Evolutionary conservation across 2,888 invertebrate genomes (phyloP).

Genomic region (Leptinotarsa juncta): DNA sequence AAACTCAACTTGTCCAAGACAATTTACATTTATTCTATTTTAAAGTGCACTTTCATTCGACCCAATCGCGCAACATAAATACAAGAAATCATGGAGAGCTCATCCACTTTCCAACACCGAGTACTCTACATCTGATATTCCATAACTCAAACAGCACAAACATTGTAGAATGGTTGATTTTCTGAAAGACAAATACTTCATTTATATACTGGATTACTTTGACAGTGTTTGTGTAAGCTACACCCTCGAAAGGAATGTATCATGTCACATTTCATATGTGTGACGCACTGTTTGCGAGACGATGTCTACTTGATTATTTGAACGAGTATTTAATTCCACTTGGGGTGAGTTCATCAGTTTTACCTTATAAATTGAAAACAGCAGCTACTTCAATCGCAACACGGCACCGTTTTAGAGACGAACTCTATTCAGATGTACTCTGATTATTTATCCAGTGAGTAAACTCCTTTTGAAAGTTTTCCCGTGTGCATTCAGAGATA

Average conservation of each 20-base stretch:
- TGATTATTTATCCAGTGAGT: too few species aligned
- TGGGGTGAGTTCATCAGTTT: too few species aligned
- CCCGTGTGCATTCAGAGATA: too few species aligned
- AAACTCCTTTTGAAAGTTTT: too few species aligned
- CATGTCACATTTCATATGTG: not conserved
- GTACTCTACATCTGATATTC: not conserved
- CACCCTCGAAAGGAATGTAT: not conserved
- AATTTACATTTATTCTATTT: not conserved
- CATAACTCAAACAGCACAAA: slow-evolving; percentile 9
- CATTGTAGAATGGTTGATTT: not conserved
- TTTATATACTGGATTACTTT: not conserved
- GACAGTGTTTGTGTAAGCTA: not conserved
- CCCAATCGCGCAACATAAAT: not conserved
- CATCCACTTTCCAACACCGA: not conserved
- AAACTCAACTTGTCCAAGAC: not conserved
- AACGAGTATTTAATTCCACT: too few species aligned
- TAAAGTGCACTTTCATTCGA: not conserved
- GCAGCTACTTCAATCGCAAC: too few species aligned
- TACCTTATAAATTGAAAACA: too few species aligned
- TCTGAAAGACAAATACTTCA: not conserved
- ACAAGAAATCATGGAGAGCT: not conserved
- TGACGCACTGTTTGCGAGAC: not conserved
- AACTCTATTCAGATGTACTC: too few species aligned
- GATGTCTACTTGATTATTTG: not conserved
- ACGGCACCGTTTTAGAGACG: too few species aligned